Base-by-base conservation (phyloP, 2,113 vertebrate genomes). In the Grammomys dolichurus region DNA sequence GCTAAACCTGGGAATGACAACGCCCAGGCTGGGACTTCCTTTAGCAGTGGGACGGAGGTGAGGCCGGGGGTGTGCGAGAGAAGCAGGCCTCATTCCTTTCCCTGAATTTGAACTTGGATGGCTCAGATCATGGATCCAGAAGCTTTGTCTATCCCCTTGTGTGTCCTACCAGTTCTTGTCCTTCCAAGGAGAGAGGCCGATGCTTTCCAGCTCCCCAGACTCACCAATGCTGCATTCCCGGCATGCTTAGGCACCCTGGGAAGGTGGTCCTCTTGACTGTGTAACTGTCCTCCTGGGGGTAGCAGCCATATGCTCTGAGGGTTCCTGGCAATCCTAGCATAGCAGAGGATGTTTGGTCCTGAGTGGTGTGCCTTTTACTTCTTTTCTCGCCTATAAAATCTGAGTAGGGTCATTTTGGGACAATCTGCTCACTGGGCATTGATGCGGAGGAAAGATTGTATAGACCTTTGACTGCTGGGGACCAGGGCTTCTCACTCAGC, bases 401-500 rank as follows among this genome's bases (percentile, higher is more conserved):
- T 5, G 75, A 43, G 10, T 51, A 48, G 80, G 43, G 14, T 48
- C 76, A 43, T 63, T 89, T 56, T 22, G 1, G 86, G 75, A 76
- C 31, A 65, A 24, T 5, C 2, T 87, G n/a, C 19, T 69, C 63
- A 11, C 7, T 12, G 16, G 48, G 43, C 12, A 28, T 5, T 43
- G 11, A 33, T 20, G 26, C 6, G 16, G 70, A 58, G 65, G 26
- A 75, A 43, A 40, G 54, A 63, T 2, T 5, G n/a, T 58, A 20
- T 72, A 77, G 91, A 36, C 19, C 3, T 65, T 19, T 31, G 28
- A 40, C 10, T 19, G 10, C 84, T 31, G 22, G 63, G 56, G 75
- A 93, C 13, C 0, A 4, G 26, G 72, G 48, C 65, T 31, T 67
- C 26, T 7, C 48, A 0, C 0, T 0, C 84, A 0, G 16, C 4